Evolutionary conservation across 2,888 invertebrate species (phyloP), one percentile per base, ranked within the genome.

Genomic region (Spodoptera littoralis): DNA sequence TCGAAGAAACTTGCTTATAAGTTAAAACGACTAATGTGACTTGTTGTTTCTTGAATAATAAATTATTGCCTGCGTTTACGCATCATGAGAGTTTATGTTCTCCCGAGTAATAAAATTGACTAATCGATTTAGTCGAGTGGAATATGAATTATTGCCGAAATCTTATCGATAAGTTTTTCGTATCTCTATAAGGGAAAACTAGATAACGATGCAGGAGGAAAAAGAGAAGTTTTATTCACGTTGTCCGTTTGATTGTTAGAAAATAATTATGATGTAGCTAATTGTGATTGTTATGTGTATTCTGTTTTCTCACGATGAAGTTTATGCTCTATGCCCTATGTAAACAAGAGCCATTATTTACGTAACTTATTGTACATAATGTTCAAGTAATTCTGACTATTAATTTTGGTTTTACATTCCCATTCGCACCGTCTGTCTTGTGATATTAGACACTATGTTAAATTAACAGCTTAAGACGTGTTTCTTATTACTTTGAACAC

Each of bases 41-140:
- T 80, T 78, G 74, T 78, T 79, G 73, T 80, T 77, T 69, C 67
- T 73, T 70, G 63, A 51, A 46, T 53, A 76, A 68, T 73, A 71
- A 76, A 77, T 79, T 73, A 70, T 73, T 65, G 57, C 69, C 58
- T 75, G 55, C 59, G 64, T 77, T 70, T 43, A 75, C 66, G 66
- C 67, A 70, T 57, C 62, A 52, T 65, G 44, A 60, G 64, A 46
- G 53, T 73, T 80, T 73, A 70, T 77, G 62, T 63, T 60, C 61
- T 62, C 60, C 62, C 55, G 46, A 65, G 73, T 65, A 68, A 77
- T 77, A 73, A 80, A 77, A 64, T 65, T 52, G 60, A 76, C 55
- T 69, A 77, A 75, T 70, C 60, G 60, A 63, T 61, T 51, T 47
- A 58, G 51, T 64, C 57, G 54, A 60, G 55, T 76, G 18, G 47